These are phyloP conservation scores for Megaceryle torquata DNA, from an alignment of 2,113 vertebrate genomes.

Conservation along the genomic window DNA sequence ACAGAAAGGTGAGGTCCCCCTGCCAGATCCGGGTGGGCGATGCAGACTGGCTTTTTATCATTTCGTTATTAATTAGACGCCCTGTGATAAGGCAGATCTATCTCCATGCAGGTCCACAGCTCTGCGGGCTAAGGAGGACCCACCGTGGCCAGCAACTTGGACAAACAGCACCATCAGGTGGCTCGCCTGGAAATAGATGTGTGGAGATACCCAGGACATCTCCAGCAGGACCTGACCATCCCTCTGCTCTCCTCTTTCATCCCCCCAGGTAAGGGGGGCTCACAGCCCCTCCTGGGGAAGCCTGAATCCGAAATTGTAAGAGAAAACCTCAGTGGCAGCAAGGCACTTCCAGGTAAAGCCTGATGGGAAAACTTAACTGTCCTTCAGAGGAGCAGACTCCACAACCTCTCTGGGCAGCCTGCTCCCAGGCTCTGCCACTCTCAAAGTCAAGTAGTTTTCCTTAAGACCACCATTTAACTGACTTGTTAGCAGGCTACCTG, in stretches of 20 bases:
- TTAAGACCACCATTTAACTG: not conserved
- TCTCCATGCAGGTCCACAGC: slow-evolving; percentile 36
- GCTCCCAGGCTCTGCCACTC: not conserved
- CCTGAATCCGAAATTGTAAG: not conserved
- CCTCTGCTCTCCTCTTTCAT: not conserved
- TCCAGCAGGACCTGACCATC: not conserved
- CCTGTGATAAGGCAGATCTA: not conserved
- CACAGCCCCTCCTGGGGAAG: not conserved
- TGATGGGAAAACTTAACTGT: not conserved
- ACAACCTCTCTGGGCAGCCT: not conserved
- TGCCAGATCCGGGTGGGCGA: not conserved
- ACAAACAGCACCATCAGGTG: slow-evolving; percentile 70
- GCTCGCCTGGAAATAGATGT: not conserved
- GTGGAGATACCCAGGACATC: not conserved
- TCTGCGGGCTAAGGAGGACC: not conserved
- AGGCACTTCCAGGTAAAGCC: not conserved
- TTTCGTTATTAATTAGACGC: slow-evolving; percentile 20
- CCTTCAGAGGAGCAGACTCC: no score
- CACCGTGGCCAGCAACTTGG: not conserved
- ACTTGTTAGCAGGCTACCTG: not conserved
- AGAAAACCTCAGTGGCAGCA: not conserved
- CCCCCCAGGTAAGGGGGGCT: not conserved
- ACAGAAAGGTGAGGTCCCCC: not conserved
- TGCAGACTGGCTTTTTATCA: not conserved
- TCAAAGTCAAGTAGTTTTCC: not conserved